Conservation (phyloP, 2,113 vertebrate genomes). For the Anhinga anhinga region DNA sequence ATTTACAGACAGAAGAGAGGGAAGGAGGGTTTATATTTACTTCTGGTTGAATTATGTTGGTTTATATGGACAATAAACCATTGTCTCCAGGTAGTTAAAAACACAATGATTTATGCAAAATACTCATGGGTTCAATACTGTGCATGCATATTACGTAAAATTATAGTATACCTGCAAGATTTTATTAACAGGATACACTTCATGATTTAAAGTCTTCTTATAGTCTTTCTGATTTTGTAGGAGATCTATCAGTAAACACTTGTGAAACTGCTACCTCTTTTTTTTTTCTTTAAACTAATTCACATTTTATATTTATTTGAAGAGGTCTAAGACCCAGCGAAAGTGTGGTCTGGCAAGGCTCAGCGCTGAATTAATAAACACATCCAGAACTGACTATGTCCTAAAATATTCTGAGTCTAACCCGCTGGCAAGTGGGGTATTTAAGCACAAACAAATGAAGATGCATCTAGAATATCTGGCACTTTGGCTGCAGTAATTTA, state of each 20-base stretch:
- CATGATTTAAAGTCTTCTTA: background rate
- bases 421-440: background rate
- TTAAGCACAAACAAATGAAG: constrained; percentile 7
- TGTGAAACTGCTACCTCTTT: background rate
- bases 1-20: background rate
- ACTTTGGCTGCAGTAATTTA: constrained; percentile 26
- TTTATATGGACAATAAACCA: background rate
- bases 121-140: background rate
- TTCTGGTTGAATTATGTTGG: background rate
- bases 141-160: background rate
- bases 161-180: background rate
- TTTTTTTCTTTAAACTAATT: background rate
- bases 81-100: background rate
- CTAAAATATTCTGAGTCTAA: background rate
- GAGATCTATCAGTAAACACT: background rate
- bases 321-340: background rate
- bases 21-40: background rate
- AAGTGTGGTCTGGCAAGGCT: background rate
- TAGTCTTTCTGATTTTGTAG: background rate
- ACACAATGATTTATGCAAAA: background rate
- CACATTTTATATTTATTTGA: background rate
- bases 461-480: background rate
- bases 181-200: background rate
- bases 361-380: background rate
- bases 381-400: background rate